phyloP scores from a whole-genome alignment of 2,113 vertebrate genomes.

The Phycodurus eques region DNA sequence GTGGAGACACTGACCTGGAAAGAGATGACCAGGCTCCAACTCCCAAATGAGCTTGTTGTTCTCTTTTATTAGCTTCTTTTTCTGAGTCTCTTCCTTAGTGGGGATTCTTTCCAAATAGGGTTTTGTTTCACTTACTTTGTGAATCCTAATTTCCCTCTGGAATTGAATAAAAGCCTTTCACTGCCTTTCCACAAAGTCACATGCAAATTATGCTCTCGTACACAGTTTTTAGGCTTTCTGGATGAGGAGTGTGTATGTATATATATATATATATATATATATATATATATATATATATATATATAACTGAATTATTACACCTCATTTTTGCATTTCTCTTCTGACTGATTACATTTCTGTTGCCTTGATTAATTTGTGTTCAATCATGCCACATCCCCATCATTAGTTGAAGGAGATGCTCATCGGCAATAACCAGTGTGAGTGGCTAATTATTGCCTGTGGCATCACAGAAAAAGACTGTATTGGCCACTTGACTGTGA shows the following conservation, averaged over 20 bases:
- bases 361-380: too few species aligned
- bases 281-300: too few species aligned
- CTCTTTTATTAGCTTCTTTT: background rate
- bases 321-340: too few species aligned
- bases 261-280: too few species aligned
- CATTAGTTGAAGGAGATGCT: slow-evolving; percentile 37
- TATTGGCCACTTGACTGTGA: slow-evolving; percentile 59
- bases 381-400: too few species aligned
- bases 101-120: background rate
- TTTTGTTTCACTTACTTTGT: slow-evolving; percentile 3
- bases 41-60: slow-evolving; percentile 18
- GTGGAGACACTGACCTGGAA: slow-evolving; percentile 51
- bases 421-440: slow-evolving; percentile 56
- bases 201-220: background rate
- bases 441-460: slow-evolving; percentile 62
- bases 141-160: background rate
- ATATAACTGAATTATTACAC: too few species aligned
- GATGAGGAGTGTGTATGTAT: background rate
- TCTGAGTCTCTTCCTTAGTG: background rate
- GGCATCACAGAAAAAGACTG: slow-evolving; percentile 45
- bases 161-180: background rate
- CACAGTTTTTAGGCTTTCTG: background rate
- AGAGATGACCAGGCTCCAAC: slow-evolving; percentile 28
- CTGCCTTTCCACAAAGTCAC: slow-evolving; percentile 1
- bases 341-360: too few species aligned